Evolutionary conservation across 1,140 invertebrate genomes (phyloP), one percentile per base, ranked within the genome.

Genomic region (Ceratosolen fusciceps): DNA sequence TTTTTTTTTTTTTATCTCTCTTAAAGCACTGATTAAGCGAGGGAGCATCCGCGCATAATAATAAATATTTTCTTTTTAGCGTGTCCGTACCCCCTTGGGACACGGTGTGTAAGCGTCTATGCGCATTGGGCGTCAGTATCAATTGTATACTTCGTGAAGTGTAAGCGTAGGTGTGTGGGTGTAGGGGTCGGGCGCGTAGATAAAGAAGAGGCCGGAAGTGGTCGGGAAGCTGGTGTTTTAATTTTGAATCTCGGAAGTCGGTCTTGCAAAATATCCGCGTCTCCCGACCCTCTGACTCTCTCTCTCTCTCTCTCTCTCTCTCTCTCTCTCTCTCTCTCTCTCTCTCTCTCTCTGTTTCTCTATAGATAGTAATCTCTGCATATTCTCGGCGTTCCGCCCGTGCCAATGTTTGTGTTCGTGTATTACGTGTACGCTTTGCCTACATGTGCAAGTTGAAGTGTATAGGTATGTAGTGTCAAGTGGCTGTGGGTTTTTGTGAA

Each of bases 11-110:
- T 9, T 49, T 67, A 75, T 83, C 87, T 85, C 87, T 89, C 87
- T 89, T 90, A 90, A 90, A 90, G 89, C 89, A 90, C 89, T 90
- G 89, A 89, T 90, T 90, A 90, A 89, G 87, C 86, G 87, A 89
- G 89, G 89, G 88, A 90, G 89, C 81, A 72, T 87, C 79, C 73
- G 73, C 73, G 72, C 72, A 68, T 65, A 75, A 62, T 75, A 49
- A 75, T 71, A 62, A 60, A 29, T 67, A 54, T 79, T 31, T 74
- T 16, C 37, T 43, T 49, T 87, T 90, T 90, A 89, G 86, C 87
- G 89, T 90, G 88, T 86, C 83, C 85, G 86, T 87, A 87, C 88
- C 34, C 87, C 85, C 83, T 82, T 74, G 81, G 85, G 83, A 86
- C 88, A 90, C 89, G 85, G 73, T 83, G 84, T 80, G 79, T 80